Evolutionary conservation across 2,113 vertebrate genomes (phyloP), one percentile per base, ranked within the genome.

Genomic region (Leptosomus discolor): DNA sequence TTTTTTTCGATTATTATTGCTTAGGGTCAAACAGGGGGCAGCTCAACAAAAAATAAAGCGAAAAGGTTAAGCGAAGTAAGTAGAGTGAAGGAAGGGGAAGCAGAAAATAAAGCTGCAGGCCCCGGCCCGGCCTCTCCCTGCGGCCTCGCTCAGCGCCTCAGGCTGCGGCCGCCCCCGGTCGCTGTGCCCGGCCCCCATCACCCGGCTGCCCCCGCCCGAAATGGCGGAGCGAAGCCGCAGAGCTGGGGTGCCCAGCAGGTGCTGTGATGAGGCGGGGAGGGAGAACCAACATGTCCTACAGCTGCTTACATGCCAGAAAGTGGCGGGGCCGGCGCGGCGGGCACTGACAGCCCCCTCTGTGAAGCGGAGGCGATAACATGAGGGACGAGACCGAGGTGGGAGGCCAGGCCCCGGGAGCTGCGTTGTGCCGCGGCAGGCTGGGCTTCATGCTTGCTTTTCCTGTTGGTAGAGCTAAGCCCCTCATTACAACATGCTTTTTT

Each of bases 251-350:
- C 17, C 50, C 18, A 68, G 13, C 19, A 50, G 70, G 48, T 58
- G 67, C 79, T 71, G 15, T 11, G 18, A 34, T 23, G 41, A 24
- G 39, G 57, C 5, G 18, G 10, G 15, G 21, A 19, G 45, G 16
- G 45, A 26, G 36, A 45, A 34, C 2, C 19, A 46, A 8, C 11
- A 53, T 61, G 36, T 82, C 7, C 6, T 36, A 8, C 27, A 26
- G 27, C 20, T 46, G 32, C 20, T 11, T 36, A 30, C 30, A 24
- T 9, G 34, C 16, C 9, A 19, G 27, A 12, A 34, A 15, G 27
- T 1, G 63, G 23, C 56, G 41, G 9, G 2, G 17, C 22, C 13
- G 18, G 34, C 0, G 5, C 5, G 6, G 30, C 2, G 2, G 2
- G 10, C 36, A n/a, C 15, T 15, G 24, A 14, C 36, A 9, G 50